Evolutionary conservation across 2,113 vertebrate species (phyloP).

Genomic region (Anolis sagrei): DNA sequence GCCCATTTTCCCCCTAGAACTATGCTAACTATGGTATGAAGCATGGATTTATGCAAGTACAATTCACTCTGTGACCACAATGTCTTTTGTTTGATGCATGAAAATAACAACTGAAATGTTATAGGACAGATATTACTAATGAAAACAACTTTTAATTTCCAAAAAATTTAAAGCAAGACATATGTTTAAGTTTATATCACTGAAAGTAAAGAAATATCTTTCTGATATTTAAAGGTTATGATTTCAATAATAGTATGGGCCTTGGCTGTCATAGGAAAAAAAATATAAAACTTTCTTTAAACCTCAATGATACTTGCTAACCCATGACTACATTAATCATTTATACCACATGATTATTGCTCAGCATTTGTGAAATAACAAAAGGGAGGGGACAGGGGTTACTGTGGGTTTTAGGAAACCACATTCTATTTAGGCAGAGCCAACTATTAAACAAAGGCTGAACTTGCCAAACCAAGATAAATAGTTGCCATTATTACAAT

Average conservation of each 20-base stretch:
- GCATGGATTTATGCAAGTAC: background rate
- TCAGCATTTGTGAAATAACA: constrained; percentile 84
- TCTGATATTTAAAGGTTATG: constrained; percentile 53
- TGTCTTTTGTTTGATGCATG: constrained; percentile 43
- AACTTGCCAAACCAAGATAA: constrained; percentile 93
- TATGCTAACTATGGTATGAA: background rate
- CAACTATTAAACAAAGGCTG: constrained; percentile 85
- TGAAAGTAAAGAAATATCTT: constrained; percentile 43
- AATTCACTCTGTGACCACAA: constrained; percentile 32
- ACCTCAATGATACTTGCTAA: constrained; percentile 79
- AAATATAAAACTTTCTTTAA: constrained; percentile 80
- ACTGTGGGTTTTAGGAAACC: constrained; percentile 86
- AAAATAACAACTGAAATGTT: constrained; percentile 26
- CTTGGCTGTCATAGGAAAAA: constrained; percentile 69
- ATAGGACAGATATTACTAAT: constrained; percentile 34
- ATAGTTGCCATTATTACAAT: constrained; percentile 89
- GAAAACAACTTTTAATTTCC: constrained; percentile 2
- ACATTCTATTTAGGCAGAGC: constrained; percentile 88
- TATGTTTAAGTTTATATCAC: constrained; percentile 39
- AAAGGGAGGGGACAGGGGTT: constrained; percentile 83
- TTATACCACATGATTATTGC: constrained; percentile 82
- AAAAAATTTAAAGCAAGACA: background rate
- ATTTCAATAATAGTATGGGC: constrained; percentile 67
- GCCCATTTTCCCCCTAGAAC: too few species aligned
- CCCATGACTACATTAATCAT: constrained; percentile 86